Evolutionary conservation across 2,888 invertebrate genomes (phyloP), one percentile per base, ranked within the genome.

Genomic region (Mycalesis mineus): DNA sequence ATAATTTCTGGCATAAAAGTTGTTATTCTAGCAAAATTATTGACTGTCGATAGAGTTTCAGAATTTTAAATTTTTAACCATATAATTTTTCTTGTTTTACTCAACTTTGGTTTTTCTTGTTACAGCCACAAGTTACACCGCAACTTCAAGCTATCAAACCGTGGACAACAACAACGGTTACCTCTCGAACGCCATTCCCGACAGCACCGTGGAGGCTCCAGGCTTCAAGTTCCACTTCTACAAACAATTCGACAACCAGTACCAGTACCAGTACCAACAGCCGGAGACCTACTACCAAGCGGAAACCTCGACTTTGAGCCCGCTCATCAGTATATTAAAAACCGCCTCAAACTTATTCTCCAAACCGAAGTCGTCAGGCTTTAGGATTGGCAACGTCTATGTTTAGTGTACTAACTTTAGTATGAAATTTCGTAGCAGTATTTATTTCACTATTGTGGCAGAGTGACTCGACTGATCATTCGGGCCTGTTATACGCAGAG

Each of bases 161-260:
- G 78, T 79, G 58, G 80, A 86, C 68, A 86, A 84, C 75, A 78
- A 81, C 65, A 88, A 88, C 74, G 81, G 77, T 73, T 90, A 85
- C 76, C 89, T 91, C 74, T 90, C 90, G 71, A 91, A 91, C 68
- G 83, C 82, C 79, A 91, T 89, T 73, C 85, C 88, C 68, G 91
- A 89, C 82, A 91, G 91, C 85, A 79, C 86, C 61, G 82, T 78
- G 60, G 84, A 84, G 61, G 72, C 80, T 15, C 82, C 80, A 28
- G 74, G 72, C 62, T 87, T 76, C 78, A 84, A 87, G 73, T 88
- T 81, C 66, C 84, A 84, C 64, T 85, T 71, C 73, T 81, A 73
- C 77, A 88, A 88, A 63, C 85, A 87, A 59, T 87, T 72, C 71
- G 78, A 70, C 65, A 78, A 79, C 58, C 77, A 78, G 49, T 80